A percentile compares a stretch with the other conserved stretches of the same genome.
Conservation (phyloP, 2,888 invertebrate genomes). For the Vesta saturnalis region DNA sequence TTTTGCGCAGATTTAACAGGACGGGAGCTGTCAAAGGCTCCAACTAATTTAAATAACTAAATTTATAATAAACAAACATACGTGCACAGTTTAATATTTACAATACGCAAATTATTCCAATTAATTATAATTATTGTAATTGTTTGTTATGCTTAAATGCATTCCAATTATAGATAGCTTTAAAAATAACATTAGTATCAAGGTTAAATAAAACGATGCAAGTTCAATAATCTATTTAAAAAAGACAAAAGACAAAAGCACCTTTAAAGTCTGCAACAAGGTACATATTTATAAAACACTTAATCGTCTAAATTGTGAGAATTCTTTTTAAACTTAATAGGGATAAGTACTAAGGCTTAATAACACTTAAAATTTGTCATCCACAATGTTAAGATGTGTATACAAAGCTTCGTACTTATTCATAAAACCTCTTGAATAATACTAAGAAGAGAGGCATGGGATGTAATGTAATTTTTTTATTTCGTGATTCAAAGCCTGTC, state of each 20-base stretch:
- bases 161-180: conserved; percentile 5
- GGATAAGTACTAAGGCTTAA: too few relatives aligned
- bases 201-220: conserved; percentile 10
- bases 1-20: too few relatives aligned
- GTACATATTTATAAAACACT: not conserved
- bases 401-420: too few relatives aligned
- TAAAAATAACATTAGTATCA: conserved; percentile 4
- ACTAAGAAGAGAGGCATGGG: too few relatives aligned
- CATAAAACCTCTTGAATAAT: too few relatives aligned
- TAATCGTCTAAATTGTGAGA: not conserved
- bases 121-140: not conserved
- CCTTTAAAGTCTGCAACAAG: not conserved
- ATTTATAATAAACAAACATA: too few relatives aligned
- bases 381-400: too few relatives aligned
- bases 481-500: too few relatives aligned
- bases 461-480: too few relatives aligned
- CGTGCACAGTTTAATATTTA: not conserved
- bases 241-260: not conserved
- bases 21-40: too few relatives aligned
- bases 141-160: conserved; percentile 1
- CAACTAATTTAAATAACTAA: too few relatives aligned
- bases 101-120: not conserved
- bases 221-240: conserved; percentile 9
- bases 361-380: not conserved
- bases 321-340: too few relatives aligned